Percentiles rank a stretch among this genome's conserved stretches.
Evolutionary conservation across 35 echinoderm and acorn worm genomes (phyloP).

Genomic region (Holothuria glaberrima): DNA sequence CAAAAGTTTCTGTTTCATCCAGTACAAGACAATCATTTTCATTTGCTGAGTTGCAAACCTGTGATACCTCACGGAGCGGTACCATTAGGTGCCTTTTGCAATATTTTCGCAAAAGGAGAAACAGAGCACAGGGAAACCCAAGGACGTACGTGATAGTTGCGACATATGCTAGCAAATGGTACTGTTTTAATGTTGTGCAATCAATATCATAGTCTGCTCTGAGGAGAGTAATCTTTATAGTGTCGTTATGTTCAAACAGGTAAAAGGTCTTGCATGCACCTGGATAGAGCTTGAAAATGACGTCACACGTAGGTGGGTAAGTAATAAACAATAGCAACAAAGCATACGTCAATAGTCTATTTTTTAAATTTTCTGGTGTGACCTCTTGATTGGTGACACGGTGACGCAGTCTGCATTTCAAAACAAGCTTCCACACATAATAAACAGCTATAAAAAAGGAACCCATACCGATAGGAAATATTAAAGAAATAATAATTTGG

Average conservation of each 20-base stretch:
- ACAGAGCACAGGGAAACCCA: not conserved
- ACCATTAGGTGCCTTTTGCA: not conserved
- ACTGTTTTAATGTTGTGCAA: not conserved
- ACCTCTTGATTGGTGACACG: not conserved
- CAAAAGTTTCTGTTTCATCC: not conserved
- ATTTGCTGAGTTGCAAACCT: not conserved
- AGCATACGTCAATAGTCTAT: not conserved
- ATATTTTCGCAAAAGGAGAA: not conserved
- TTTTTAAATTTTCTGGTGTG: not conserved
- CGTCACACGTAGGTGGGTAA: not conserved
- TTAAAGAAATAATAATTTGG: constrained; percentile 5
- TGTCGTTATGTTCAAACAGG: not conserved
- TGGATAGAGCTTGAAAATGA: constrained; percentile 20
- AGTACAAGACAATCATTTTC: not conserved
- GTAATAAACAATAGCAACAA: not conserved
- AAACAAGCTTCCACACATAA: constrained; percentile 19
- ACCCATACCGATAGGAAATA: constrained; percentile 6
- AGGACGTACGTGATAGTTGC: not conserved
- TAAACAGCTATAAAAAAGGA: constrained; percentile 5
- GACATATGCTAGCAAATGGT: not conserved
- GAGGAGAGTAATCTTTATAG: not conserved
- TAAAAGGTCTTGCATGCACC: not conserved
- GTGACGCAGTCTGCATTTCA: not conserved
- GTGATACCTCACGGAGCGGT: not conserved
- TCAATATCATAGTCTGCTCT: constrained; percentile 15